These are phyloP conservation scores for Momotus momota DNA, from an alignment of 2,797 vertebrate species.

Conservation along the genomic window DNA sequence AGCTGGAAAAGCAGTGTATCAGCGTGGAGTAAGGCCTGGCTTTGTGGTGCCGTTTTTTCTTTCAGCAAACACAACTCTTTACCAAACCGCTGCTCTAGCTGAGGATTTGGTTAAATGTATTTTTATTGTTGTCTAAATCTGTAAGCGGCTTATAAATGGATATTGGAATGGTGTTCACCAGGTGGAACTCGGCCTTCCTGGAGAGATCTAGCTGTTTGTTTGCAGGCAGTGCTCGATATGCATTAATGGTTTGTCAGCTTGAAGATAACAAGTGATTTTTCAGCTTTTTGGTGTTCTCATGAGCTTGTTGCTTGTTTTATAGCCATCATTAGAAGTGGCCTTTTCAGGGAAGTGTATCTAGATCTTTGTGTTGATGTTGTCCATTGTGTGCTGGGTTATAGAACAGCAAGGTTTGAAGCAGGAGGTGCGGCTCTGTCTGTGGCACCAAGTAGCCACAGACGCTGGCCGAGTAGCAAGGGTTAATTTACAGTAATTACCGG, in stretches of 20 bases:
- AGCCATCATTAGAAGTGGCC: fast-evolving
- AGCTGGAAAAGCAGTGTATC: fast-evolving
- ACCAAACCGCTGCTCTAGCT: fast-evolving
- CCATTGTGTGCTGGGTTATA: neutral
- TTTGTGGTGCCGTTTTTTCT: fast-evolving
- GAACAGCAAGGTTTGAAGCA: neutral
- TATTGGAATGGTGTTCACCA: neutral
- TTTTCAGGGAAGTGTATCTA: neutral
- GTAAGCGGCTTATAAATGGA: neutral
- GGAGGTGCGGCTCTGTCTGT: neutral
- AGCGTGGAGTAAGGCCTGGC: fast-evolving
- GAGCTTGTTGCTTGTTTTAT: neutral
- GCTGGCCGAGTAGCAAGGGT: neutral
- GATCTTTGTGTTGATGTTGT: neutral
- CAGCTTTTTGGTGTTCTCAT: fast-evolving
- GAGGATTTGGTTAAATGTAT: fast-evolving
- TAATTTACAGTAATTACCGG: neutral
- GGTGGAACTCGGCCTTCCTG: neutral
- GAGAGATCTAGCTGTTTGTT: neutral
- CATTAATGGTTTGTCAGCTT: neutral
- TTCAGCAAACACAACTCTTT: fast-evolving
- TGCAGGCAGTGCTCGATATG: fast-evolving
- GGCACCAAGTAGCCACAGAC: neutral
- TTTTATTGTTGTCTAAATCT: neutral
- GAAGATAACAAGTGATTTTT: neutral